These are phyloP conservation scores for Tillus elongatus DNA, from an alignment of 2,888 invertebrate species.

Conservation along the genomic window DNA sequence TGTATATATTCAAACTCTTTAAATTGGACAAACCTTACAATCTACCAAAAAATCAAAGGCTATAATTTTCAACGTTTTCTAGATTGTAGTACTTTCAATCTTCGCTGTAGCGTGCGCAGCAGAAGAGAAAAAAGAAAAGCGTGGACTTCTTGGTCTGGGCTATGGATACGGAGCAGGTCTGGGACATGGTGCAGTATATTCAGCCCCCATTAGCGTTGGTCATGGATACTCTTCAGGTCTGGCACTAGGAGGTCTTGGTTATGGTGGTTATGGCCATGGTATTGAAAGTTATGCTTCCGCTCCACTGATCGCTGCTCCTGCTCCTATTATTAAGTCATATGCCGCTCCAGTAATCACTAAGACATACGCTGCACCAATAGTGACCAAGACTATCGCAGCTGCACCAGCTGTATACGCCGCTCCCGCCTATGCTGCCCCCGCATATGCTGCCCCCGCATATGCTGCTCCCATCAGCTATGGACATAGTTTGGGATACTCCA, in stretches of 20 bases:
- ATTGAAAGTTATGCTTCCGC: neutral
- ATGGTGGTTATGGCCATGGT: neutral
- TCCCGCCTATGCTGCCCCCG: too few species aligned
- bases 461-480: constrained; percentile 13
- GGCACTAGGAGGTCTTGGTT: constrained; percentile 9
- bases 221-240: constrained; percentile 12
- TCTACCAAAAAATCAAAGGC: too few species aligned
- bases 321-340: constrained; percentile 12
- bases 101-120: constrained; percentile 21
- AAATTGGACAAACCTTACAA: too few species aligned
- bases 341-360: constrained; percentile 12
- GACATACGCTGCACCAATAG: constrained; percentile 2
- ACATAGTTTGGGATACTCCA: constrained; percentile 13
- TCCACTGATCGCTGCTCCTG: constrained; percentile 8
- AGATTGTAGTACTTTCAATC: constrained; percentile 15
- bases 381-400: neutral
- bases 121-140: constrained; percentile 25
- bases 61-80: too few species aligned
- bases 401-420: constrained; percentile 18
- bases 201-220: constrained; percentile 12
- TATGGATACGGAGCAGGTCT: constrained; percentile 16
- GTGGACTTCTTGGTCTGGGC: constrained; percentile 26
- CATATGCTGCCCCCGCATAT: constrained; percentile 10
- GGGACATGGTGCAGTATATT: constrained; percentile 6
- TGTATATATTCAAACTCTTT: too few species aligned